These are phyloP conservation scores for Carassius carassius DNA, from an alignment of 2,113 vertebrate species.

Conservation along the genomic window DNA sequence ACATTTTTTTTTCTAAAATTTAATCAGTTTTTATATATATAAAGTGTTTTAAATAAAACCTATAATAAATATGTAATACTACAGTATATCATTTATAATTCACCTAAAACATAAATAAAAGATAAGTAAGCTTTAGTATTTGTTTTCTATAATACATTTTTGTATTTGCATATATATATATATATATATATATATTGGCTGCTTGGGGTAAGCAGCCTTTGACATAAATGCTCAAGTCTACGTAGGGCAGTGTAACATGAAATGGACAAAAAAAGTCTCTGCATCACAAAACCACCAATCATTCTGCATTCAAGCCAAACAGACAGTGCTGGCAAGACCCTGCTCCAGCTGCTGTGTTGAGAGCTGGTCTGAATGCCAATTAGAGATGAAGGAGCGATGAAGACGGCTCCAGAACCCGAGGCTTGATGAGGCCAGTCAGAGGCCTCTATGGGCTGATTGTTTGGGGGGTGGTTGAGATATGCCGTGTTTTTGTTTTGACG, in stretches of 20 bases:
- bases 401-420: constrained; percentile 22
- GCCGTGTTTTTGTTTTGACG: constrained; percentile 25
- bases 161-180: too few species aligned
- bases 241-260: not conserved
- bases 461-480: not conserved
- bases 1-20: too few species aligned
- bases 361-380: constrained; percentile 38
- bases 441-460: constrained; percentile 10
- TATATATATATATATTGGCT: too few species aligned
- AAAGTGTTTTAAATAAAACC: too few species aligned
- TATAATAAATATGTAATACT: too few species aligned
- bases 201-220: not conserved
- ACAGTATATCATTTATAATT: too few species aligned
- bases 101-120: too few species aligned
- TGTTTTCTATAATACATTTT: not conserved
- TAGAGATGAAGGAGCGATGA: constrained; percentile 30
- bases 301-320: constrained; percentile 25
- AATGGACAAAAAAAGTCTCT: constrained; percentile 9
- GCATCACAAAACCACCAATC: constrained; percentile 6
- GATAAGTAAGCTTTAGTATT: not conserved
- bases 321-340: constrained; percentile 9
- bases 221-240: not conserved
- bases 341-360: constrained; percentile 23
- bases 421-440: not conserved
- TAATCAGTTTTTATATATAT: too few species aligned